Conservation (phyloP, 2,113 vertebrate genomes). For the Oryzias celebensis region DNA sequence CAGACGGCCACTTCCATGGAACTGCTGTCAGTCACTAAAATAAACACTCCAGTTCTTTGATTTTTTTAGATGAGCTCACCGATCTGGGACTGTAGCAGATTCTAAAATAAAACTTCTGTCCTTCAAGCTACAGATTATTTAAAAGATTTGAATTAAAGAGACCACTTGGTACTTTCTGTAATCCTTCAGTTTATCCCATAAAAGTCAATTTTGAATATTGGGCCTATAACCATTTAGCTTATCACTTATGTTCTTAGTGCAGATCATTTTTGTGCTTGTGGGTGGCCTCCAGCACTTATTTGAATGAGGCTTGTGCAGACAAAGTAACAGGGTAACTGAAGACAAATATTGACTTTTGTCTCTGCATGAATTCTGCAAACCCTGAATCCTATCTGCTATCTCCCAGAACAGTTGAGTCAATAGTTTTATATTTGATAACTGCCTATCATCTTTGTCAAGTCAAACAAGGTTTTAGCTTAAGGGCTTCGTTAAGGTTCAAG, state of each 20-base stretch:
- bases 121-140: too few relatives aligned
- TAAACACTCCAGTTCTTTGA: too few relatives aligned
- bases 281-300: constrained; percentile 13
- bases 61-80: too few relatives aligned
- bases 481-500: background rate
- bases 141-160: too few relatives aligned
- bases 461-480: constrained; percentile 3
- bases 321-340: constrained; percentile 39
- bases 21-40: too few relatives aligned
- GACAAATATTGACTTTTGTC: constrained; percentile 67
- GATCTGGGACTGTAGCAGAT: too few relatives aligned
- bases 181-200: too few relatives aligned
- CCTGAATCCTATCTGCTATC: constrained; percentile 44
- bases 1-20: too few relatives aligned
- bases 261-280: background rate
- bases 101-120: too few relatives aligned
- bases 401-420: constrained; percentile 35
- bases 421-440: constrained; percentile 43
- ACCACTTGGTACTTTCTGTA: too few relatives aligned
- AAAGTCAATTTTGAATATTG: too few relatives aligned
- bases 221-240: too few relatives aligned
- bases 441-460: constrained; percentile 28
- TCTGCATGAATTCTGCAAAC: constrained; percentile 21
- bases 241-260: background rate
- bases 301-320: constrained; percentile 39